phyloP scores from a whole-genome alignment of 92 coral and sea anemone species.

The Palythoa grandiflora region DNA sequence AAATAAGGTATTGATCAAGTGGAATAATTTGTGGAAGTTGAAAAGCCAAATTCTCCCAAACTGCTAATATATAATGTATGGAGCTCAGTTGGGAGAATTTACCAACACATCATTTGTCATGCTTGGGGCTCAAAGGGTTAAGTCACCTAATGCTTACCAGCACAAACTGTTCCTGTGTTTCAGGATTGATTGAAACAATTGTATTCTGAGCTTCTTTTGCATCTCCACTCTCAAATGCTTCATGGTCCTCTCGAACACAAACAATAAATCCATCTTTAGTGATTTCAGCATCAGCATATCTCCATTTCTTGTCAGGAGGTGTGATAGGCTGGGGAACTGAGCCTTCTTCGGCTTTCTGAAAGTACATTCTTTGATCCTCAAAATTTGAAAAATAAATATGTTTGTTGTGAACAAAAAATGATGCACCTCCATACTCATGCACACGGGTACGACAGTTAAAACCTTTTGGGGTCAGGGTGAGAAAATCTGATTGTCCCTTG shows the following conservation, averaged over 20 bases:
- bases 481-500: slow-evolving; percentile 57
- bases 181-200: slow-evolving; percentile 81
- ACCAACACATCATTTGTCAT: no score
- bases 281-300: slow-evolving; percentile 92
- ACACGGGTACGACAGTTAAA: slow-evolving; percentile 90
- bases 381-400: slow-evolving; percentile 93
- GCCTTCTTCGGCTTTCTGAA: slow-evolving; percentile 69
- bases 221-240: slow-evolving; percentile 62
- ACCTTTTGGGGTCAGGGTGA: slow-evolving; percentile 75
- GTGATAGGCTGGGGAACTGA: slow-evolving; percentile 62
- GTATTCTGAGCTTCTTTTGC: slow-evolving; percentile 86
- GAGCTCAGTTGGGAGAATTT: no score
- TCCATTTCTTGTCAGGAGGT: slow-evolving; percentile 83
- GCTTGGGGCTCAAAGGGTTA: no score
- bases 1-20: no score
- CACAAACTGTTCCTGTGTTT: slow-evolving; percentile 85
- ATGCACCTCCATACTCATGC: slow-evolving; percentile 96
- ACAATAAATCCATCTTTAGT: slow-evolving; percentile 66
- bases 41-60: no score
- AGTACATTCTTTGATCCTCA: slow-evolving; percentile 87
- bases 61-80: no score
- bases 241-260: slow-evolving; percentile 97
- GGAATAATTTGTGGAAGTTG: no score
- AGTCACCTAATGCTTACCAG: slow-evolving; percentile 67
- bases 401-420: slow-evolving; percentile 87